A percentile compares a stretch with the other conserved stretches of the same genome.
Conservation (phyloP, 2,797 vertebrate genomes). For the Spinus pinus region DNA sequence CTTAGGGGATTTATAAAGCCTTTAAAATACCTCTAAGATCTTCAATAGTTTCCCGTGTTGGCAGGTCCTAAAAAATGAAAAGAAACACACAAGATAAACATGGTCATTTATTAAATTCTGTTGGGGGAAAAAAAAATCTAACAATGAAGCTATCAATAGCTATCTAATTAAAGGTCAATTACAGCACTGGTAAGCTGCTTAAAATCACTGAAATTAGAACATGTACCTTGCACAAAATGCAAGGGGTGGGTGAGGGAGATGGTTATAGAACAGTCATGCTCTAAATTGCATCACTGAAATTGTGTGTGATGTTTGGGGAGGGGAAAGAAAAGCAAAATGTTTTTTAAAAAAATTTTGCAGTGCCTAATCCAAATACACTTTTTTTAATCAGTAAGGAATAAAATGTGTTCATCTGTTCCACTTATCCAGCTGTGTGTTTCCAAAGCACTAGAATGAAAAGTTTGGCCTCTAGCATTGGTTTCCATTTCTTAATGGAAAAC, state of each 20-base stretch:
- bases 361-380: not conserved
- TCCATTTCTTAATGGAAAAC: not conserved
- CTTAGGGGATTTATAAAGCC: not conserved
- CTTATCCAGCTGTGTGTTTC: not conserved
- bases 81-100: not conserved
- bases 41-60: constrained; percentile 72
- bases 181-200: not conserved
- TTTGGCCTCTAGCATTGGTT: not conserved
- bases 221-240: not conserved
- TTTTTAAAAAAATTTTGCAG: not conserved
- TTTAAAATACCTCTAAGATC: constrained; percentile 74
- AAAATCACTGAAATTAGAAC: not conserved
- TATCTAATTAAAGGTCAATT: not conserved
- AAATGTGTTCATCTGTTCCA: not conserved
- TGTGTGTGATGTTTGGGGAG: not conserved
- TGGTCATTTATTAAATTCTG: not conserved
- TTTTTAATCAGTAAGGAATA: not conserved
- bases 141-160: not conserved
- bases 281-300: not conserved
- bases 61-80: constrained; percentile 65
- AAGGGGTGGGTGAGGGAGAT: not conserved
- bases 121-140: not conserved
- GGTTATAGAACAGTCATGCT: constrained; percentile 12
- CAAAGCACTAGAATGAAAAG: not conserved
- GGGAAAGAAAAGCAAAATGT: not conserved